Conservation (phyloP, 2,888 invertebrate genomes). For the Invenusta paracnida region DNA sequence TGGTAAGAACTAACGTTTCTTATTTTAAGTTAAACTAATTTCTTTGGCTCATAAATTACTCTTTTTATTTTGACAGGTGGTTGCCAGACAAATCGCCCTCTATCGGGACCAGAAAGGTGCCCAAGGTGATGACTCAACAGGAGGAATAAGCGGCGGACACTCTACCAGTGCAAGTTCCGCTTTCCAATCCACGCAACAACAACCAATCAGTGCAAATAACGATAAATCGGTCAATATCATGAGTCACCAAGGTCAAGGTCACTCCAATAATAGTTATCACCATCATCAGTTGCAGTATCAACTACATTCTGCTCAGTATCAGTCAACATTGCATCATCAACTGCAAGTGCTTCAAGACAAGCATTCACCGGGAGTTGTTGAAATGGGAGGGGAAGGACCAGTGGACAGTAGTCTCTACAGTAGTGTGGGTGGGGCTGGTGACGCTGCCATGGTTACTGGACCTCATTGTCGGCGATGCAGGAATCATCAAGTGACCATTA, state of each 20-base stretch:
- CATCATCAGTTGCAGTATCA: background rate
- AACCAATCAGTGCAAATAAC: background rate
- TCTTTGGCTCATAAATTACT: no score
- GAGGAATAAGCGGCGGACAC: background rate
- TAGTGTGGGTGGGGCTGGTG: background rate
- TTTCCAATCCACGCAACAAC: background rate
- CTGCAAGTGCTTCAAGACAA: no score
- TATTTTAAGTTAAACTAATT: no score
- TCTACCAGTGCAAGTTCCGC: background rate
- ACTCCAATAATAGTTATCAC: background rate
- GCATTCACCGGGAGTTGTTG: no score
- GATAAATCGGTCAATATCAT: background rate
- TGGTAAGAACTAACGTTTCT: no score
- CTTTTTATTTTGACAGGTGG: conserved; percentile 19
- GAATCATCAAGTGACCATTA: conserved; percentile 43
- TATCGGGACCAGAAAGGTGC: conserved; percentile 42
- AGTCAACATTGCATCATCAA: no score
- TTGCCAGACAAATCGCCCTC: conserved; percentile 44
- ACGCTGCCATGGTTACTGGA: background rate
- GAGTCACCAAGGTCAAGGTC: background rate
- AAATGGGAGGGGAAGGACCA: background rate
- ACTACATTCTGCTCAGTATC: no score
- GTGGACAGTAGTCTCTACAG: background rate
- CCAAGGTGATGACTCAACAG: background rate
- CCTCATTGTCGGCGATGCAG: conserved; percentile 44